phyloP scores from a whole-genome alignment of 2,888 invertebrate species.

The Synergus itoensis region DNA sequence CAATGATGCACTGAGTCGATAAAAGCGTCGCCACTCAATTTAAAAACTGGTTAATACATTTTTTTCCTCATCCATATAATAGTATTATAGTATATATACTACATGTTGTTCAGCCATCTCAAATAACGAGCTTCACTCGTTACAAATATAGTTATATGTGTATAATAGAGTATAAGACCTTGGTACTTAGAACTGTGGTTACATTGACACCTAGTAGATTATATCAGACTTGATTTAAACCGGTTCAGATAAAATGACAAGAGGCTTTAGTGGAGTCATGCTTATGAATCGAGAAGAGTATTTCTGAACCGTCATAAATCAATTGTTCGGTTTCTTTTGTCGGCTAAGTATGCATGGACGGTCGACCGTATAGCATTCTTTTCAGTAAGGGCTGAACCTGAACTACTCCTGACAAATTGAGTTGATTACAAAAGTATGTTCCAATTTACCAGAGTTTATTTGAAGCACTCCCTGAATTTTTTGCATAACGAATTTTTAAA shows the following conservation, averaged over 20 bases:
- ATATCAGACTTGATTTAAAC: slow-evolving; percentile 57
- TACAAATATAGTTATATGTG: slow-evolving; percentile 32
- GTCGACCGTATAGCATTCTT: slow-evolving; percentile 6
- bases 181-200: slow-evolving; percentile 34
- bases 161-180: neutral
- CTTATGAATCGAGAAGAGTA: slow-evolving; percentile 39
- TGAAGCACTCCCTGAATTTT: slow-evolving; percentile 11
- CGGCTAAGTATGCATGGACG: slow-evolving; percentile 23
- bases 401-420: slow-evolving; percentile 38
- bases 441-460: slow-evolving; percentile 23
- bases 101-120: slow-evolving; percentile 16
- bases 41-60: slow-evolving; percentile 33
- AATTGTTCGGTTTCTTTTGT: slow-evolving; percentile 41
- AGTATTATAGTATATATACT: neutral
- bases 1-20: slow-evolving; percentile 33
- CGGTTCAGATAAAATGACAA: slow-evolving; percentile 56
- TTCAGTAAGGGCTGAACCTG: slow-evolving; percentile 7
- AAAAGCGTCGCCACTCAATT: slow-evolving; percentile 27
- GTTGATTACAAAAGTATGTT: slow-evolving; percentile 26
- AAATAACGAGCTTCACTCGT: neutral
- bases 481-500: neutral
- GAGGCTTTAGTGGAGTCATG: slow-evolving; percentile 57
- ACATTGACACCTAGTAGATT: slow-evolving; percentile 50
- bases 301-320: slow-evolving; percentile 40
- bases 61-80: neutral